Evolutionary conservation across 2,888 invertebrate species (phyloP).

Genomic region (Tillus elongatus): DNA sequence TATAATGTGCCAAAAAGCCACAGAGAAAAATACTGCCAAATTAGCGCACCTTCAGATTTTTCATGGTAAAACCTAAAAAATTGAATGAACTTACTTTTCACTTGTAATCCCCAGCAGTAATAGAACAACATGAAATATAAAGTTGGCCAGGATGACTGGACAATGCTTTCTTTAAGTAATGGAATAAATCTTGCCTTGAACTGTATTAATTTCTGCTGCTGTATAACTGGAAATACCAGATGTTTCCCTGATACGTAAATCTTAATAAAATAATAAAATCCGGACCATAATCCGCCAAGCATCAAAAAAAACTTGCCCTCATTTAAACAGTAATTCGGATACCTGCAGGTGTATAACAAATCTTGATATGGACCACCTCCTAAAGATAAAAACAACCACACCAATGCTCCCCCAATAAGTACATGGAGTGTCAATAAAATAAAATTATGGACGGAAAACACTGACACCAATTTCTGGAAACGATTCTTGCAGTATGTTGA

Average conservation of each 20-base stretch:
- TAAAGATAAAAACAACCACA: conserved; percentile 60
- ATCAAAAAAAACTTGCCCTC: conserved; percentile 60
- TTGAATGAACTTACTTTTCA: conserved; percentile 46
- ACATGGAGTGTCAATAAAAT: conserved; percentile 50
- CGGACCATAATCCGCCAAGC: conserved; percentile 59
- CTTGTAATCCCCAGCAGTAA: conserved; percentile 50
- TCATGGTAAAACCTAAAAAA: conserved; percentile 49
- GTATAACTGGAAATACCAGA: conserved; percentile 60
- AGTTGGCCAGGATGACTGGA: conserved; percentile 53
- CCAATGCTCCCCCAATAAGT: conserved; percentile 55
- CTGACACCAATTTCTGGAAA: conserved; percentile 54
- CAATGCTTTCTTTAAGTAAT: conserved; percentile 51
- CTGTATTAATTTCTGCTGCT: conserved; percentile 59
- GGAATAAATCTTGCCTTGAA: conserved; percentile 51
- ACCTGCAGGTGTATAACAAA: conserved; percentile 44
- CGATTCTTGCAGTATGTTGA: conserved; percentile 55
- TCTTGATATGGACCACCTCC: conserved; percentile 51
- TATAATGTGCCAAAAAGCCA: conserved; percentile 65
- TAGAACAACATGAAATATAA: conserved; percentile 54
- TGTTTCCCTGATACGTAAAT: conserved; percentile 49
- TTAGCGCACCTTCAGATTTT: conserved; percentile 45
- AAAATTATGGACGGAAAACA: conserved; percentile 53
- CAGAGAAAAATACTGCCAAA: conserved; percentile 47
- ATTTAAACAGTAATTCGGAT: conserved; percentile 50
- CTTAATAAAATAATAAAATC: conserved; percentile 52